Evolutionary conservation across 2,888 invertebrate genomes (phyloP), one percentile per base, ranked within the genome.

Genomic region (Arrhopalites spinosus): DNA sequence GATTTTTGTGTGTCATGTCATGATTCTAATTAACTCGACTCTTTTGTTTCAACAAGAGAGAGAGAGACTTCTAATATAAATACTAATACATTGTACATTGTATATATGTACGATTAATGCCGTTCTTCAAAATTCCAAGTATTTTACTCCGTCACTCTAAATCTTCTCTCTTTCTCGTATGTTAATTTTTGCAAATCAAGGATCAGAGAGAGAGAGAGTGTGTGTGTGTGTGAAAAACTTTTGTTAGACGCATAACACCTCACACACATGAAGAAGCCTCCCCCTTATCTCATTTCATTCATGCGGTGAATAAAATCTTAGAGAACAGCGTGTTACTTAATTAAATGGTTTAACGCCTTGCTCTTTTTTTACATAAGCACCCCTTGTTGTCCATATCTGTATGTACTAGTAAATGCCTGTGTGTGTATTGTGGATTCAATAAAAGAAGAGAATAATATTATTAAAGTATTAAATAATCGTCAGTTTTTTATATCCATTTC

Each of bases 1-100:
- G 56, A 70, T 59, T 70, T 70, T 56, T 59, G 70, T 70, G 70
- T 70, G 70, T 70, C 70, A 70, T 70, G 70, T 70, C 70, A 70
- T 70, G 70, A 70, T 70, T 70, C 59, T 70, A 53, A 70, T 70
- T 70, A 70, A 56, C 70, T 70, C 36, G 36, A 43, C 20, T 70
- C 70, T 70, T 70, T 70, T 70, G 70, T 70, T 23, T 53, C 53
- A 50, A 27, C 53, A 53, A 50, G 50, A 25, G 50, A 17, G 68
- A 23, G 27, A 50, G 50, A 25, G 25, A 17, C 27, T 23, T 47
- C 29, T 47, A 50, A 29, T 68, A 45, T 50, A 13, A 5, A 36
- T 36, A 3, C 36, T 7, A 3, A 36, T 11, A 36, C 36, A 36
- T 36, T 36, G 36, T 11, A 36, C 36, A 36, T 11, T 36, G 36